Percentiles rank a stretch among this genome's conserved stretches.
These are phyloP conservation scores for Artemisiospiza belli DNA, from an alignment of 2,113 vertebrate genomes.

Conservation along the genomic window DNA sequence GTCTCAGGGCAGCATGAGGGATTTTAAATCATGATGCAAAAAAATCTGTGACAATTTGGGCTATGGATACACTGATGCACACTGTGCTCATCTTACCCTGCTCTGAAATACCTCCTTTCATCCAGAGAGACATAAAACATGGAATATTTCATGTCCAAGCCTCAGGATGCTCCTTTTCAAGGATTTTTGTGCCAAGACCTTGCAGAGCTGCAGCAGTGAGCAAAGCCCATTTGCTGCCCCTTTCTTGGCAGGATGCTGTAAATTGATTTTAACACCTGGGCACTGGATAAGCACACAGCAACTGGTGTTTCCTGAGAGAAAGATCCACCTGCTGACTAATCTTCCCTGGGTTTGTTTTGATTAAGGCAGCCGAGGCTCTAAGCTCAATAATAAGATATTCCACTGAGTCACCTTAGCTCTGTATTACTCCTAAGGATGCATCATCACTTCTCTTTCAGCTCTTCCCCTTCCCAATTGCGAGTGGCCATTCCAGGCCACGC, in stretches of 20 bases:
- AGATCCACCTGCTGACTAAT: neutral
- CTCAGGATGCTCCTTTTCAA: neutral
- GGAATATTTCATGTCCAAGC: rapidly evolving
- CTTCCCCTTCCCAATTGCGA: neutral
- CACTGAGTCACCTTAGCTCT: slow-evolving; percentile 14
- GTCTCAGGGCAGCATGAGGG: rapidly evolving
- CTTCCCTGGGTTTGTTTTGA: neutral
- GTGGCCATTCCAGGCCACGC: neutral
- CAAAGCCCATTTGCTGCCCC: neutral
- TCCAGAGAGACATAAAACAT: rapidly evolving
- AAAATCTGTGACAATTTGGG: no score
- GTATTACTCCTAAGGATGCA: neutral
- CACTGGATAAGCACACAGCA: neutral
- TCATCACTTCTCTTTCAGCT: neutral
- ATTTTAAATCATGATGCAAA: neutral
- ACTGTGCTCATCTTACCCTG: neutral
- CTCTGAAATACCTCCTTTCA: neutral
- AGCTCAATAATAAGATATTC: slow-evolving; percentile 34
- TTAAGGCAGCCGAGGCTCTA: neutral
- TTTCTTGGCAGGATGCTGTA: rapidly evolving
- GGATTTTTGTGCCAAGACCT: neutral
- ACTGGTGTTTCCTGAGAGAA: neutral
- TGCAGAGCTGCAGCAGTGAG: neutral
- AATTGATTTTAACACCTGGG: neutral
- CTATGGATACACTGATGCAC: rapidly evolving